Conservation (phyloP, 2,888 invertebrate genomes). For the Bellardia bayeri region DNA sequence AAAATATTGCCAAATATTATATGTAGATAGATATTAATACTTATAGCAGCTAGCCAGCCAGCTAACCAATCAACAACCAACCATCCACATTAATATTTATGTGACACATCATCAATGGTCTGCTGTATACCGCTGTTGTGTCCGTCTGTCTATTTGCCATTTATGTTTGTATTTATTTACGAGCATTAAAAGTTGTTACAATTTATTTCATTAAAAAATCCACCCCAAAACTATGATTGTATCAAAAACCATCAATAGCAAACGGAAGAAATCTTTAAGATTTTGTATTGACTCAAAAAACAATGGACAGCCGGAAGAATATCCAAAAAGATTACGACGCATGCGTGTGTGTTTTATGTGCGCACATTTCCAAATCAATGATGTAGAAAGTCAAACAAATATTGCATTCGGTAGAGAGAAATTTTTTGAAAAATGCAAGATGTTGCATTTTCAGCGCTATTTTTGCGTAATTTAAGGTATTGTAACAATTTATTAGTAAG, state of each 20-base stretch:
- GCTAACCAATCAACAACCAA: constrained; percentile 13
- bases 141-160: constrained; percentile 16
- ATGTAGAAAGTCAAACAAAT: constrained; percentile 42
- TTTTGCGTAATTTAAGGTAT: constrained; percentile 66
- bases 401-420: constrained; percentile 22
- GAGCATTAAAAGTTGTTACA: constrained; percentile 48
- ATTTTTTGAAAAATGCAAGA: constrained; percentile 53
- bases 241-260: constrained; percentile 33
- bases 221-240: constrained; percentile 37
- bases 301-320: constrained; percentile 30
- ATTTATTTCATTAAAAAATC: constrained; percentile 28
- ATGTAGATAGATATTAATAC: constrained; percentile 52
- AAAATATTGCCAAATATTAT: constrained; percentile 66
- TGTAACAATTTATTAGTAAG: constrained; percentile 36
- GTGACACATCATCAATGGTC: constrained; percentile 56
- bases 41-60: constrained; percentile 5
- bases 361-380: constrained; percentile 36
- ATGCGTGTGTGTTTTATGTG: constrained; percentile 16
- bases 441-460: constrained; percentile 68
- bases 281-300: constrained; percentile 35
- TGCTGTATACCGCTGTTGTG: constrained; percentile 17
- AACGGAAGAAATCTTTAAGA: constrained; percentile 53
- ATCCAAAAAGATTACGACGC: constrained; percentile 3
- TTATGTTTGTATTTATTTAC: constrained; percentile 23
- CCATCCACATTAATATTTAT: constrained; percentile 57